These are phyloP conservation scores for Grammomys dolichurus DNA, from an alignment of 2,113 vertebrate genomes.

Conservation along the genomic window DNA sequence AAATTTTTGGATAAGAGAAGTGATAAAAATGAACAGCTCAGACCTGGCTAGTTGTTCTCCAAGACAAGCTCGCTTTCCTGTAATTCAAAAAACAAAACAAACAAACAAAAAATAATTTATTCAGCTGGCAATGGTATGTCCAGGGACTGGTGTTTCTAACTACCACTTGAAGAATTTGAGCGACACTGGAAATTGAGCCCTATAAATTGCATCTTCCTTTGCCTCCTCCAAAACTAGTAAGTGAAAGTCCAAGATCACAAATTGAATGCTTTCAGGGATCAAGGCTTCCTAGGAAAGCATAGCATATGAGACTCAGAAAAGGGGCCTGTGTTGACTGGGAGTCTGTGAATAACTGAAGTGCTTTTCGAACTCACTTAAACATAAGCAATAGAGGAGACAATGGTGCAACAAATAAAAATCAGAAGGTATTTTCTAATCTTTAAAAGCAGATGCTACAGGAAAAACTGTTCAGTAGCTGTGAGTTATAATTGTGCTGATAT, in stretches of 20 bases:
- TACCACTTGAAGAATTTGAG: background rate
- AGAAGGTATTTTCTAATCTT: background rate
- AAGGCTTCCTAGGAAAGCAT: background rate
- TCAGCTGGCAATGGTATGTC: background rate
- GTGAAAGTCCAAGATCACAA: background rate
- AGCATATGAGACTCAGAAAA: background rate
- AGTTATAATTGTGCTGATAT: too few relatives aligned
- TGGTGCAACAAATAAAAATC: background rate
- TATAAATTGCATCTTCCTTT: background rate
- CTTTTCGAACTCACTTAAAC: background rate
- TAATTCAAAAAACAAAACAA: background rate
- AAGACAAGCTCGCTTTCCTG: background rate
- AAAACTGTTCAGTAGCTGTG: background rate
- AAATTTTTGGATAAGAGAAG: background rate
- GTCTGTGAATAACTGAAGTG: too few relatives aligned
- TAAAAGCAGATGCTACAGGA: background rate
- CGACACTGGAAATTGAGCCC: background rate
- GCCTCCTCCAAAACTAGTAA: background rate
- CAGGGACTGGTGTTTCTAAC: too few relatives aligned
- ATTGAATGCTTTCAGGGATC: background rate
- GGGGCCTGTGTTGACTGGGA: background rate
- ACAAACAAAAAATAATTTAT: background rate
- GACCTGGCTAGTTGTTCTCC: slow-evolving; percentile 1
- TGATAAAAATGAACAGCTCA: background rate
- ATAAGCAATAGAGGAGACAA: background rate